Conservation (phyloP, 2,113 vertebrate genomes). For the Megaceryle torquata region DNA sequence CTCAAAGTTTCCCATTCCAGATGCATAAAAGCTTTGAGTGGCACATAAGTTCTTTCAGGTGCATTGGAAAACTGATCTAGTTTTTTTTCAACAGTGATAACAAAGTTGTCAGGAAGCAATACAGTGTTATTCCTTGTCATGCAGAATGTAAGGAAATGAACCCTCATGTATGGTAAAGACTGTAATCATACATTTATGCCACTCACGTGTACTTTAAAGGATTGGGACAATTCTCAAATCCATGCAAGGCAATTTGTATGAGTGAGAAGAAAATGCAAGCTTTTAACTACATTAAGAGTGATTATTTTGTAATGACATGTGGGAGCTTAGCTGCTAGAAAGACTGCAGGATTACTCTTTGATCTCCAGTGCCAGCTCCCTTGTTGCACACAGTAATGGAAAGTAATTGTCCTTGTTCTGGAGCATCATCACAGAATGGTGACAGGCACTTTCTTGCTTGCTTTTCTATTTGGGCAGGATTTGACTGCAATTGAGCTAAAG, state of each 20-base stretch:
- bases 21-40: not conserved
- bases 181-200: not conserved
- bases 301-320: not conserved
- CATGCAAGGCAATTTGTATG: not conserved
- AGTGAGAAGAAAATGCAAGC: not conserved
- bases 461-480: not conserved
- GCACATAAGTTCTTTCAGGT: not conserved
- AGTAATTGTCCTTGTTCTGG: not conserved
- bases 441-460: not conserved
- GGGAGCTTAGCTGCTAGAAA: not conserved
- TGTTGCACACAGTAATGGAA: not conserved
- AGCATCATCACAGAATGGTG: not conserved
- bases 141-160: not conserved
- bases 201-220: not conserved
- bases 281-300: not conserved
- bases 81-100: not conserved
- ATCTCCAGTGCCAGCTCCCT: not conserved
- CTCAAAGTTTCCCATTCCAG: not conserved
- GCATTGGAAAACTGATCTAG: not conserved
- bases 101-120: not conserved
- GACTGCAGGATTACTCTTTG: not conserved
- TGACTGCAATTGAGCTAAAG: not conserved
- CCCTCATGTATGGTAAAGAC: not conserved
- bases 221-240: not conserved
- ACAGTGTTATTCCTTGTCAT: not conserved